phyloP scores from a whole-genome alignment of 2,797 vertebrate genomes.

The Sus cebifrons region DNA sequence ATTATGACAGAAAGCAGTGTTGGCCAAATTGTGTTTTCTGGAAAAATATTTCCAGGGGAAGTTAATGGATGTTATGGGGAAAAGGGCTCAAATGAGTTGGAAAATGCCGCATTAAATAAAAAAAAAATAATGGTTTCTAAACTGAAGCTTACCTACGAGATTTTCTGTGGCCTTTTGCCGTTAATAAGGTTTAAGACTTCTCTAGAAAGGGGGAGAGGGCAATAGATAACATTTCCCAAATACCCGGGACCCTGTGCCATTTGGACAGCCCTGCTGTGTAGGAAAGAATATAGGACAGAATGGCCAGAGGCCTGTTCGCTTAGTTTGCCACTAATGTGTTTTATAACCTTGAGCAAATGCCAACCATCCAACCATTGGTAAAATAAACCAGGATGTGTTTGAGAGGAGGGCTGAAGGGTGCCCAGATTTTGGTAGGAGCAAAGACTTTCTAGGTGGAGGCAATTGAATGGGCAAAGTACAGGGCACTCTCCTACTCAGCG shows the following conservation, averaged over 20 bases:
- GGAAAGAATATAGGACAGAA: background rate
- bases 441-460: background rate
- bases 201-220: background rate
- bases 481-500: background rate
- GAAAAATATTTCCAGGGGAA: background rate
- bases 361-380: background rate
- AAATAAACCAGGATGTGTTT: slow-evolving; percentile 62
- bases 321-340: background rate
- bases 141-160: background rate
- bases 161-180: background rate
- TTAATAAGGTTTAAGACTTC: background rate
- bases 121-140: slow-evolving; percentile 3
- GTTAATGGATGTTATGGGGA: background rate
- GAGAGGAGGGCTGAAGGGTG: slow-evolving; percentile 1
- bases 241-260: background rate
- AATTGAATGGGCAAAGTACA: background rate
- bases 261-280: background rate
- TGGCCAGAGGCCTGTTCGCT: background rate
- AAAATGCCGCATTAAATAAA: slow-evolving; percentile 32
- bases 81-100: background rate
- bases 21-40: slow-evolving; percentile 16
- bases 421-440: background rate
- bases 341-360: slow-evolving; percentile 35
- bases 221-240: background rate
- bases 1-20: background rate